Evolutionary conservation across 2,797 vertebrate genomes (phyloP).

Genomic region (Gambusia yucatana): DNA sequence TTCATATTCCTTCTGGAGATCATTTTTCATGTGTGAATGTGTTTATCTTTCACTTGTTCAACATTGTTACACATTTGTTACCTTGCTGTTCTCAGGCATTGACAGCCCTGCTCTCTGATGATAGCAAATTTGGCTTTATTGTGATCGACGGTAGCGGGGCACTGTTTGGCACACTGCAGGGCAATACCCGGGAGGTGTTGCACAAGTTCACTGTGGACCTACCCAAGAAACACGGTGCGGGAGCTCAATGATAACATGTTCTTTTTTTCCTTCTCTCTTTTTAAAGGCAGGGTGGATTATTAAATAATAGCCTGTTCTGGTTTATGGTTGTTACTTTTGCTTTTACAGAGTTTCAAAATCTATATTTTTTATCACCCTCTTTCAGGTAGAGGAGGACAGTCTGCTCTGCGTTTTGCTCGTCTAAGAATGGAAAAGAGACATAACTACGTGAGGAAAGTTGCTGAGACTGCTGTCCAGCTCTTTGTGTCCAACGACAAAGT

Average conservation of each 20-base stretch:
- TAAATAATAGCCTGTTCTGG: background rate
- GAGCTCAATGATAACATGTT: constrained; percentile 1
- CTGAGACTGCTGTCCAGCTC: constrained; percentile 97
- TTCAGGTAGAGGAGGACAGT: constrained; percentile 97
- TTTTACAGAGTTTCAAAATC: background rate
- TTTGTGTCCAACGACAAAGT: constrained; percentile 99
- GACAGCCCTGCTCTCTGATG: constrained; percentile 95
- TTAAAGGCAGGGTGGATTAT: background rate
- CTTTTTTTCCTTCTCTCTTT: background rate
- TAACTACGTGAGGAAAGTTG: constrained; percentile 99
- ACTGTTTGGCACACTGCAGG: constrained; percentile 97
- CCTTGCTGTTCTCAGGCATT: constrained; percentile 83
- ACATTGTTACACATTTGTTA: constrained; percentile 14
- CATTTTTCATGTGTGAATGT: background rate
- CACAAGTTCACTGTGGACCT: constrained; percentile 99
- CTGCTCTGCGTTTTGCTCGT: constrained; percentile 97
- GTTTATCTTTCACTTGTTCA: background rate
- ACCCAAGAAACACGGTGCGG: constrained; percentile 97
- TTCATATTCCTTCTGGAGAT: background rate
- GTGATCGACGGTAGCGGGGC: constrained; percentile 98
- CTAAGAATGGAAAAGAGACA: constrained; percentile 99
- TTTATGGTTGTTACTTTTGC: background rate
- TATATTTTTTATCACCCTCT: constrained; percentile 14
- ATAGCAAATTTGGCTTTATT: constrained; percentile 99
- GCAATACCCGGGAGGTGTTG: constrained; percentile 97